Percentiles rank a stretch among this genome's conserved stretches.
These are phyloP conservation scores for Campoletis sonorensis DNA, from an alignment of 1,140 invertebrate species.

Conservation along the genomic window DNA sequence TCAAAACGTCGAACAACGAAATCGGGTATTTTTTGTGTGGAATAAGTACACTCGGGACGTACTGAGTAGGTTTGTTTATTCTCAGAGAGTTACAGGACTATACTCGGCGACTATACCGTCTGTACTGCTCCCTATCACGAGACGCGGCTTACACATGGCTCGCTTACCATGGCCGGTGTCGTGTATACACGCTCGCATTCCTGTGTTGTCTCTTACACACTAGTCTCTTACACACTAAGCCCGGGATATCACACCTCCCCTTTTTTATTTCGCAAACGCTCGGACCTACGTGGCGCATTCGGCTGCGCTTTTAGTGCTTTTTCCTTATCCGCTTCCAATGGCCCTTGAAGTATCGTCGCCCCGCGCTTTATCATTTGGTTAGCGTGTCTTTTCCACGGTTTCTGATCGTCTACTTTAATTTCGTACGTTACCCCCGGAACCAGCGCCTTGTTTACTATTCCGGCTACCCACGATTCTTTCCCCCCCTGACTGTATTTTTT, in stretches of 20 bases:
- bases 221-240: background rate
- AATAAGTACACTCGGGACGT: too few relatives aligned
- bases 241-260: conserved; percentile 24
- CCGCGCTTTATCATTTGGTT: conserved; percentile 15
- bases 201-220: too few relatives aligned
- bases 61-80: too few relatives aligned
- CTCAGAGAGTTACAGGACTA: too few relatives aligned
- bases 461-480: conserved; percentile 10
- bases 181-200: too few relatives aligned
- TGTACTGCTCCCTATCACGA: too few relatives aligned
- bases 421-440: conserved; percentile 5
- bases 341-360: background rate
- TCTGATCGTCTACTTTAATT: conserved; percentile 1
- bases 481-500: conserved; percentile 18
- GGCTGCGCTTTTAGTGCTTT: background rate
- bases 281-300: background rate
- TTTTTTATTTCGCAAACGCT: conserved; percentile 25
- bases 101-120: too few relatives aligned
- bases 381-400: conserved; percentile 27
- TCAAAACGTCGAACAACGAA: too few relatives aligned
- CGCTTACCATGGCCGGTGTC: too few relatives aligned
- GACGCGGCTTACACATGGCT: too few relatives aligned
- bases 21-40: too few relatives aligned
- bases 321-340: background rate
- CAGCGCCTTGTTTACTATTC: background rate